Conservation (phyloP, 2,888 invertebrate species). For the Camponotus fellah region DNA sequence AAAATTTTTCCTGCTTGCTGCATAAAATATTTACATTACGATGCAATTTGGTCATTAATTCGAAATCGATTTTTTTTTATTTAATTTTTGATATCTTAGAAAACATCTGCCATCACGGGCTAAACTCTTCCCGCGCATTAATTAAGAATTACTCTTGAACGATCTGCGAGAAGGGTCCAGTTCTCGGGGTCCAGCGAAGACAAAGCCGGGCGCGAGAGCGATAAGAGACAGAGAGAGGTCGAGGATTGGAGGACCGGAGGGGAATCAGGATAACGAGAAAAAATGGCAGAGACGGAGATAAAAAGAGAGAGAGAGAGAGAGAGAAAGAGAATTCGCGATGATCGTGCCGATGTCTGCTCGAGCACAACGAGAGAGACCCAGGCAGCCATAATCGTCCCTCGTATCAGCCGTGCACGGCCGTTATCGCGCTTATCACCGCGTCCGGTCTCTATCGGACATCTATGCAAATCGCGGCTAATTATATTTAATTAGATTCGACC, state of each 20-base stretch:
- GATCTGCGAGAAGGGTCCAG: slow-evolving; percentile 32
- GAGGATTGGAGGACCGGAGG: neutral
- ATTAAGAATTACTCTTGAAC: slow-evolving; percentile 49
- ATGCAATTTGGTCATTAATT: neutral
- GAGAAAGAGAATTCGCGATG: slow-evolving; percentile 76
- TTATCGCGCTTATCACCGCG: slow-evolving; percentile 85
- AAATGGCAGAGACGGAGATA: slow-evolving; percentile 24
- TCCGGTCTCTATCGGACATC: slow-evolving; percentile 85
- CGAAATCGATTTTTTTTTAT: neutral
- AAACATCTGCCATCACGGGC: slow-evolving; percentile 33
- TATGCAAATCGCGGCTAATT: slow-evolving; percentile 86
- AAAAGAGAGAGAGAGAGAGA: slow-evolving; percentile 25
- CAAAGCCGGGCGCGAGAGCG: slow-evolving; percentile 51
- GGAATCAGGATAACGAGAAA: slow-evolving; percentile 34
- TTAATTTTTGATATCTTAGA: neutral
- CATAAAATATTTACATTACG: neutral
- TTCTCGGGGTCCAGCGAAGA: slow-evolving; percentile 42
- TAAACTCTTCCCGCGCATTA: slow-evolving; percentile 19
- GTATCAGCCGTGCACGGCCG: slow-evolving; percentile 83
- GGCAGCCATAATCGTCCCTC: slow-evolving; percentile 85
- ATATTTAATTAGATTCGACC: slow-evolving; percentile 86
- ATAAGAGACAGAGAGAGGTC: slow-evolving; percentile 55
- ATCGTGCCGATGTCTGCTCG: slow-evolving; percentile 81
- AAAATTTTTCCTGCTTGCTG: neutral
- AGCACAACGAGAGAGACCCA: slow-evolving; percentile 65